Evolutionary conservation across 2,113 vertebrate genomes (phyloP).

Genomic region (Pteronura brasiliensis): DNA sequence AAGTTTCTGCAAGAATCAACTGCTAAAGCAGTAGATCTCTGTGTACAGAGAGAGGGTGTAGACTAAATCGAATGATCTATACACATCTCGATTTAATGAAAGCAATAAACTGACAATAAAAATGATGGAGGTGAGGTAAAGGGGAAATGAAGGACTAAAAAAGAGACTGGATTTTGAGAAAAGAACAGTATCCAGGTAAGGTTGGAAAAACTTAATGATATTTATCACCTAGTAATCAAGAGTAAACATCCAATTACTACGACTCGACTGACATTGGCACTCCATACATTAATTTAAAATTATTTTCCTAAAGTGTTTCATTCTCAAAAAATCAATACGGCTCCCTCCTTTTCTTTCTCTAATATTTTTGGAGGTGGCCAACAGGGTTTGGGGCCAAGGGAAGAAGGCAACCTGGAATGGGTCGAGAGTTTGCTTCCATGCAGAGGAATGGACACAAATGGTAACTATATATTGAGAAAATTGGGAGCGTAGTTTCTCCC

Average conservation of each 20-base stretch:
- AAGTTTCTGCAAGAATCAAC: neutral
- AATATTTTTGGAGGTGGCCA: neutral
- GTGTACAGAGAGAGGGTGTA: neutral
- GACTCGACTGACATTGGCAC: neutral
- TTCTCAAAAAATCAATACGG: neutral
- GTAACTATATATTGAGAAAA: neutral
- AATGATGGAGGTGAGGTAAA: neutral
- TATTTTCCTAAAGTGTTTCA: neutral
- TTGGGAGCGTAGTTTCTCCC: neutral
- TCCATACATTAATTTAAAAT: neutral
- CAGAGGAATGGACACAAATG: neutral
- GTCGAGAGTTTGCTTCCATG: neutral
- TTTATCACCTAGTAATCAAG: neutral
- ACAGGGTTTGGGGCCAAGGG: neutral
- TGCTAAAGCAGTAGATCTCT: neutral
- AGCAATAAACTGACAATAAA: neutral
- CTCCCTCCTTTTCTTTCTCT: neutral
- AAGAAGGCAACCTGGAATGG: neutral
- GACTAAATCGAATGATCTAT: neutral
- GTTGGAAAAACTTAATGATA: neutral
- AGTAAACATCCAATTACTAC: neutral
- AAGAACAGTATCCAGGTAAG: neutral
- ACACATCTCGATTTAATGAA: neutral
- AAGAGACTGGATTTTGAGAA: neutral
- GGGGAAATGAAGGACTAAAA: neutral